Conservation (phyloP, 2,888 invertebrate species). For the Phoronis australis region DNA sequence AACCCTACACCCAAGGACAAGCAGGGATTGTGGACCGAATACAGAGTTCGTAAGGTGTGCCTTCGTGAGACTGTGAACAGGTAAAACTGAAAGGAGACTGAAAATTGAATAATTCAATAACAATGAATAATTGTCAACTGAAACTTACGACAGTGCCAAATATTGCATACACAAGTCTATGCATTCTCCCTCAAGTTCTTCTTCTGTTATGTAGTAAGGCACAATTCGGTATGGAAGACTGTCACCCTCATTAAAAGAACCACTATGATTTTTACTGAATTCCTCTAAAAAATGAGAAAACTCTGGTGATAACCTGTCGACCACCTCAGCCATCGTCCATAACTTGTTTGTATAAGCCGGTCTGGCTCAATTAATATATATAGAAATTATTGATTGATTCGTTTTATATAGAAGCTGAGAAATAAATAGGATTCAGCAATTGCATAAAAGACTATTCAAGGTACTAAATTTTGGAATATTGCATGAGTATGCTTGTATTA, state of each 20-base stretch:
- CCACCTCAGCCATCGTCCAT: too few species aligned
- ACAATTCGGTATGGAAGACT: conserved; percentile 21
- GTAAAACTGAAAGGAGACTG: too few species aligned
- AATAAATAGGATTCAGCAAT: too few species aligned
- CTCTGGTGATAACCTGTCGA: too few species aligned
- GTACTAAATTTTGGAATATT: too few species aligned
- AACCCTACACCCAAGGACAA: background rate
- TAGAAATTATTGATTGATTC: too few species aligned
- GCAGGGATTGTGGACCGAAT: background rate
- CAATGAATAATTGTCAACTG: conserved; percentile 1
- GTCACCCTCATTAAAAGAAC: conserved; percentile 21
- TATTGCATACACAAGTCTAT: conserved; percentile 40
- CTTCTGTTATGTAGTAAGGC: conserved; percentile 22
- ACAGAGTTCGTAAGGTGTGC: background rate
- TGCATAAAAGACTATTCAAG: too few species aligned
- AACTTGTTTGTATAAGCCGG: too few species aligned
- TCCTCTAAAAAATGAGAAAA: conserved; percentile 30
- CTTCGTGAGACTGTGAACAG: background rate
- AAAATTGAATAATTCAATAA: background rate
- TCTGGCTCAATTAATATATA: too few species aligned
- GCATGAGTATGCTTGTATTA: too few species aligned
- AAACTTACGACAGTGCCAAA: conserved; percentile 31
- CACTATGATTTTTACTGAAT: conserved; percentile 26
- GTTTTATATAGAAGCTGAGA: too few species aligned
- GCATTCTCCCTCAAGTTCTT: conserved; percentile 42